A percentile compares a stretch with the other conserved stretches of the same genome.
Evolutionary conservation across 2,888 invertebrate species (phyloP).

Genomic region (Heteromurus nitidus): DNA sequence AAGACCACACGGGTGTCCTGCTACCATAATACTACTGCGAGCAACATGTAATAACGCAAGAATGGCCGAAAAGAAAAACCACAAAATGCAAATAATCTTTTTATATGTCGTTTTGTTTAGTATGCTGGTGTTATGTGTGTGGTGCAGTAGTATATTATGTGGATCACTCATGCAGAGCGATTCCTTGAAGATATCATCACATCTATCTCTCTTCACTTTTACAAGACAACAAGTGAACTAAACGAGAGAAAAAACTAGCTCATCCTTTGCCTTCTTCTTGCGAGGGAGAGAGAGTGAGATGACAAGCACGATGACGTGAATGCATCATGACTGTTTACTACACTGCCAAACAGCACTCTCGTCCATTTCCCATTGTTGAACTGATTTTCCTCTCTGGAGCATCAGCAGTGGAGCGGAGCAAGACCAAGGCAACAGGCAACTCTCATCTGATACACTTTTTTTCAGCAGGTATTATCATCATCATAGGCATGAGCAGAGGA

Average conservation of each 20-base stretch:
- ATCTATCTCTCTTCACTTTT: constrained; percentile 33
- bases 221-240: constrained; percentile 38
- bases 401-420: background rate
- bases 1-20: constrained; percentile 63
- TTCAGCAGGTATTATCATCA: constrained; percentile 12
- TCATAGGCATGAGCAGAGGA: constrained; percentile 13
- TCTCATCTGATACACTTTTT: background rate
- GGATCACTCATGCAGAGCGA: constrained; percentile 63
- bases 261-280: constrained; percentile 47
- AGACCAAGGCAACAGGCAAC: no score
- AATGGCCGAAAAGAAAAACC: constrained; percentile 42
- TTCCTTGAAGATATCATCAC: constrained; percentile 58
- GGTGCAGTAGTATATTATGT: constrained; percentile 10
- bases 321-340: constrained; percentile 34
- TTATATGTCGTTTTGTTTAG: constrained; percentile 54
- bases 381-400: constrained; percentile 52
- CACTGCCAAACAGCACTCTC: background rate
- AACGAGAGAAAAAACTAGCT: constrained; percentile 54
- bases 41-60: constrained; percentile 15
- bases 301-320: constrained; percentile 56
- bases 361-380: constrained; percentile 53
- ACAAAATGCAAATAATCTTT: constrained; percentile 60
- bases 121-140: constrained; percentile 3
- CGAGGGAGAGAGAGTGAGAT: constrained; percentile 45
- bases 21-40: constrained; percentile 36